Conservation (phyloP, 2,113 vertebrate species). For the Ovis canadensis region DNA sequence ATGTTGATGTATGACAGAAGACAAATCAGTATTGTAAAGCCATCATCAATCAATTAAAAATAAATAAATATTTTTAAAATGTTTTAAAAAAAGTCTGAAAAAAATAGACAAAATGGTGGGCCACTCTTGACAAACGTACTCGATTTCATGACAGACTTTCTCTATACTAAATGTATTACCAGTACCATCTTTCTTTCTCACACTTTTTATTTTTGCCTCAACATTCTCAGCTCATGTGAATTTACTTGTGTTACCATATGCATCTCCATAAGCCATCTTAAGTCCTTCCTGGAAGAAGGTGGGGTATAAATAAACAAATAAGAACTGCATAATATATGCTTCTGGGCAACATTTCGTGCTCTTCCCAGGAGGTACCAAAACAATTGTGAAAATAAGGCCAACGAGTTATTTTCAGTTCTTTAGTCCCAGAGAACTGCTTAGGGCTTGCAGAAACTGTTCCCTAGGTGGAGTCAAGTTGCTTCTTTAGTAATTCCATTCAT, state of each 20-base stretch:
- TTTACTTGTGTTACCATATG: conserved; percentile 12
- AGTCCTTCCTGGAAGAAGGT: conserved; percentile 35
- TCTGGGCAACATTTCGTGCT: conserved; percentile 29
- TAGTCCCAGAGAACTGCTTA: conserved; percentile 53
- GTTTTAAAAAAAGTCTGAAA: not conserved
- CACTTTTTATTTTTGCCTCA: conserved; percentile 23
- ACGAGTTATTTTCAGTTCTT: conserved; percentile 46
- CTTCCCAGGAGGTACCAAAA: conserved; percentile 69
- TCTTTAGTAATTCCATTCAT: conserved; percentile 86
- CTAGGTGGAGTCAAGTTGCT: conserved; percentile 79
- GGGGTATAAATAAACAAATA: conserved; percentile 50
- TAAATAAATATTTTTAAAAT: not conserved
- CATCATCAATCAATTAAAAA: not conserved
- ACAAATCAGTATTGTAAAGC: not conserved
- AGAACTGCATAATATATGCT: conserved; percentile 28
- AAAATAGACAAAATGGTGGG: not conserved
- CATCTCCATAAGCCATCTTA: not conserved
- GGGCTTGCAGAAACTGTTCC: conserved; percentile 73
- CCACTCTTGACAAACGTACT: not conserved
- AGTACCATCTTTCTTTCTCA: not conserved
- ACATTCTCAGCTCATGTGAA: not conserved
- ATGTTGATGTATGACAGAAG: not conserved
- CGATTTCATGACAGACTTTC: not conserved
- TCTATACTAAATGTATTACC: not conserved
- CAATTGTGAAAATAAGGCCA: conserved; percentile 68